Conservation (phyloP, 2,797 vertebrate species). For the Avahi laniger region DNA sequence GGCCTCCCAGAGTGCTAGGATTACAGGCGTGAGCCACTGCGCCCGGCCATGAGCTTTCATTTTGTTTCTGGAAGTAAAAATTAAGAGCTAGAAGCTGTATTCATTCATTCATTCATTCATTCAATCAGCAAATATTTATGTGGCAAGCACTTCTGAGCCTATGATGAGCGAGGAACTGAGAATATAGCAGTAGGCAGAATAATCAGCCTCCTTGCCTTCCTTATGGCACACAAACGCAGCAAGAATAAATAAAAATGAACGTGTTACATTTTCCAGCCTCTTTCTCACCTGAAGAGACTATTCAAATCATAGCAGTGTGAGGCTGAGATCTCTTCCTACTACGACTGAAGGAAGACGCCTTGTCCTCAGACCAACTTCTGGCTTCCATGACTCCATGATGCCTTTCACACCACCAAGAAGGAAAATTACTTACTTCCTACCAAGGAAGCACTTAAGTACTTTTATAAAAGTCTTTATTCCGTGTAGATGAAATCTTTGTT, state of each 20-base stretch:
- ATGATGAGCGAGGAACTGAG: background rate
- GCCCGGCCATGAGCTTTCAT: background rate
- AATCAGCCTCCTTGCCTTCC: background rate
- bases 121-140: background rate
- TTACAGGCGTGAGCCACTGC: too few species aligned
- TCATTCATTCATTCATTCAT: background rate
- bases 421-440: background rate
- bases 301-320: background rate
- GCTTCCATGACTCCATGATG: background rate
- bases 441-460: background rate
- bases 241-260: background rate
- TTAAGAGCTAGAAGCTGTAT: background rate
- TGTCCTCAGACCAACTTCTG: background rate
- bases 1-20: too few species aligned
- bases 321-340: background rate
- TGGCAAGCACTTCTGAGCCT: background rate
- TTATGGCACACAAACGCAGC: background rate
- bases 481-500: background rate
- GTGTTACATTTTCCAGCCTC: background rate
- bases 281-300: conserved; percentile 22
- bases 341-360: background rate
- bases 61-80: background rate
- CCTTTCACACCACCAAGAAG: background rate
- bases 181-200: background rate
- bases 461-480: background rate